Evolutionary conservation across 1,140 invertebrate genomes (phyloP).

Genomic region (Aphelinus certus): DNA sequence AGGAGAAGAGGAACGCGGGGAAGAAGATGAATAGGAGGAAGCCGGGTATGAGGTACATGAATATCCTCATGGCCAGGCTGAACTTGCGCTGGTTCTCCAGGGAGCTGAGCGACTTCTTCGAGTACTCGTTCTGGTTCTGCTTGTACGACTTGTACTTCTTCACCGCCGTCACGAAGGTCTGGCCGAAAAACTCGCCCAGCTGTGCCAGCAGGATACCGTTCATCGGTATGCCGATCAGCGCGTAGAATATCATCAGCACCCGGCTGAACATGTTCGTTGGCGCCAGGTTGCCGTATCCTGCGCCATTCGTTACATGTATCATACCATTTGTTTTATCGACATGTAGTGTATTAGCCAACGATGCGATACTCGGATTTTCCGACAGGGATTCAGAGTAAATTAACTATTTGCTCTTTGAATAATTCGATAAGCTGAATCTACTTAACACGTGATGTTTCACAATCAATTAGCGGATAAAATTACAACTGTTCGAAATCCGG

Average conservation of each 20-base stretch:
- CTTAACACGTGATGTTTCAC: too few species aligned
- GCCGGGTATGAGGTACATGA: conserved; percentile 84
- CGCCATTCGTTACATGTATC: too few species aligned
- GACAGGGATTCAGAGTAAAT: too few species aligned
- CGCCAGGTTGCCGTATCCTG: conserved; percentile 89
- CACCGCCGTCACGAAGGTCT: conserved; percentile 79
- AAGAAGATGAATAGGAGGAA: conserved; percentile 91
- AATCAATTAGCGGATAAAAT: too few species aligned
- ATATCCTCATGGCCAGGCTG: conserved; percentile 78
- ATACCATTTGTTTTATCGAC: too few species aligned
- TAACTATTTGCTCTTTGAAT: too few species aligned
- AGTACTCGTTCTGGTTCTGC: conserved; percentile 64
- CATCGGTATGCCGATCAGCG: conserved; percentile 92
- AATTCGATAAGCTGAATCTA: too few species aligned
- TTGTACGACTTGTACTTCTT: conserved; percentile 80
- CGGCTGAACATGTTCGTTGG: conserved; percentile 85
- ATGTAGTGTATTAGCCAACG: too few species aligned
- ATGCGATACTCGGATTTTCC: too few species aligned
- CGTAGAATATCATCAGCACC: conserved; percentile 92
- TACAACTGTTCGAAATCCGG: too few species aligned
- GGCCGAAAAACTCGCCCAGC: conserved; percentile 83
- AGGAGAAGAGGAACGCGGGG: conserved; percentile 88
- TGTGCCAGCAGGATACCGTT: conserved; percentile 87
- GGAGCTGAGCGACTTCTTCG: conserved; percentile 51
- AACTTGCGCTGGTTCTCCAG: conserved; percentile 75